Conservation (phyloP, 1,140 invertebrate species). For the Cydia splendana region DNA sequence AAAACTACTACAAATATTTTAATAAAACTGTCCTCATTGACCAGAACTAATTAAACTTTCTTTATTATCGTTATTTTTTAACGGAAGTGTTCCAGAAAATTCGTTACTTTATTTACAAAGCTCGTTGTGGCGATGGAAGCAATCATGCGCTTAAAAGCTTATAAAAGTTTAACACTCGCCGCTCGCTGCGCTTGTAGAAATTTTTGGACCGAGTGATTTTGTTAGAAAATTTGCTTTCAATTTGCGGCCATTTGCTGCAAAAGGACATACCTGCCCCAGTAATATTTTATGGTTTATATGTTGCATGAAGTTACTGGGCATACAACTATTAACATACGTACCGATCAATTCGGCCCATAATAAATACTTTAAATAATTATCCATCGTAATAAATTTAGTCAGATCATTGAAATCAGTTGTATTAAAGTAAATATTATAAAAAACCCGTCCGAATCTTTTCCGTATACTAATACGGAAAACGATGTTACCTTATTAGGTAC, state of each 20-base stretch:
- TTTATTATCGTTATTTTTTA: conserved; percentile 9
- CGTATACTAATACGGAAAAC: too few species aligned
- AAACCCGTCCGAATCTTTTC: too few species aligned
- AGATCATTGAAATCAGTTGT: too few species aligned
- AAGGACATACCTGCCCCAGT: background rate
- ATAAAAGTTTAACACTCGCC: conserved; percentile 31
- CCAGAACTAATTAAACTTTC: conserved; percentile 8
- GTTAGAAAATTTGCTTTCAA: conserved; percentile 19
- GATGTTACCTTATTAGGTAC: too few species aligned
- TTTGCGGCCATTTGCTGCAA: background rate
- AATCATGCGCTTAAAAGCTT: conserved; percentile 33
- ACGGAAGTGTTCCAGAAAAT: conserved; percentile 8
- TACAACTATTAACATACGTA: background rate
- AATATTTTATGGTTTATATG: background rate
- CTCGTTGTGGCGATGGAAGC: conserved; percentile 29
- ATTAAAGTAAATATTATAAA: too few species aligned
- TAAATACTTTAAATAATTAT: too few species aligned
- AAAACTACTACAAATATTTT: background rate
- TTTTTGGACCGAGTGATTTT: conserved; percentile 28
- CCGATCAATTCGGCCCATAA: too few species aligned
- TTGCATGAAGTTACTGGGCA: background rate
- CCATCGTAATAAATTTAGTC: too few species aligned
- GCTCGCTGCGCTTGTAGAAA: conserved; percentile 3
- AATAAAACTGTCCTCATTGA: background rate
- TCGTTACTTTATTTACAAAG: conserved; percentile 28